Percentiles rank a stretch among this genome's conserved stretches.
Evolutionary conservation across 2,797 vertebrate species (phyloP).

Genomic region (Calcarius lapponicus): DNA sequence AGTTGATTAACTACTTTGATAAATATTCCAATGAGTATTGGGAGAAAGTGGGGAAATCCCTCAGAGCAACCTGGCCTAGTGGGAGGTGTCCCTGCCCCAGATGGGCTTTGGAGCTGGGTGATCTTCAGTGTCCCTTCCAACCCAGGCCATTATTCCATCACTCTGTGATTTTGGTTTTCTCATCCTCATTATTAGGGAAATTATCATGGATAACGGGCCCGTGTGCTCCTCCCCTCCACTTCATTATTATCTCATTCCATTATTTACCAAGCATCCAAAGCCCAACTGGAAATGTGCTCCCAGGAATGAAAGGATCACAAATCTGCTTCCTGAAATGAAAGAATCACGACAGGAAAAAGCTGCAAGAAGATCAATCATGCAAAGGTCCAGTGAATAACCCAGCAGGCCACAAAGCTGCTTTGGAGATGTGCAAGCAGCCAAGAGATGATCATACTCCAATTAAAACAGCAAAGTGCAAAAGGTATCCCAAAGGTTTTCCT

Average conservation of each 20-base stretch:
- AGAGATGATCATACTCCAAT: constrained; percentile 3
- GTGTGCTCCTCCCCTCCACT: background rate
- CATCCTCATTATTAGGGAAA: background rate
- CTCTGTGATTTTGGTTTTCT: background rate
- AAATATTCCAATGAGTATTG: fast-evolving
- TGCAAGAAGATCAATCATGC: background rate
- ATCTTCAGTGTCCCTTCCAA: background rate
- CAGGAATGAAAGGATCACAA: background rate
- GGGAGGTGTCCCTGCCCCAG: background rate
- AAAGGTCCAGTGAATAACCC: background rate
- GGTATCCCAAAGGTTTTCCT: background rate
- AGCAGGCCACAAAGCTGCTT: background rate
- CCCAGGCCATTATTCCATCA: background rate
- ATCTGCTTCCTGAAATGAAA: background rate
- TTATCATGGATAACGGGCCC: background rate
- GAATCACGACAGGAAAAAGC: background rate
- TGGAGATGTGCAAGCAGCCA: background rate
- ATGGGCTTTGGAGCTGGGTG: background rate
- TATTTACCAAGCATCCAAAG: background rate
- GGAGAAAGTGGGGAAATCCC: background rate
- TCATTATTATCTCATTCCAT: background rate
- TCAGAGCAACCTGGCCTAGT: background rate
- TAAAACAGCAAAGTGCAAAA: constrained; percentile 13
- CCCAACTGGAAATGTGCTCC: background rate
- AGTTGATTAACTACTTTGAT: background rate